phyloP scores from a whole-genome alignment of 2,888 invertebrate species.

The Poecilobothrus nobilitatus region DNA sequence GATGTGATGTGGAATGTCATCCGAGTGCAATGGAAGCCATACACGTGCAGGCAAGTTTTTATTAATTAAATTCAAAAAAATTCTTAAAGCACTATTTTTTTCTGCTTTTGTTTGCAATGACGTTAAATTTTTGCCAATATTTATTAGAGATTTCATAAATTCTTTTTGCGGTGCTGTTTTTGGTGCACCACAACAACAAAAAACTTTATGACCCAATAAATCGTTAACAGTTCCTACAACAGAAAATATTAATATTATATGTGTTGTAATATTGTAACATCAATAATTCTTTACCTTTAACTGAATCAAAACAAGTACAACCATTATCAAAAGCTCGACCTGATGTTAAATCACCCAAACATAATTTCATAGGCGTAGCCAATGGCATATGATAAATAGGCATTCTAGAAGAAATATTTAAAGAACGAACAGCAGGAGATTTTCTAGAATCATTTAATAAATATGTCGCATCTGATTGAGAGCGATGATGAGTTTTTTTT shows the following conservation, averaged over 20 bases:
- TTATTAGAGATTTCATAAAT: conserved; percentile 78
- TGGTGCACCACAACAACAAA: conserved; percentile 73
- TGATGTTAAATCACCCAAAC: conserved; percentile 83
- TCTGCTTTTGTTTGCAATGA: conserved; percentile 80
- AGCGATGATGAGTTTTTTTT: conserved; percentile 75
- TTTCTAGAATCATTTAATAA: conserved; percentile 43
- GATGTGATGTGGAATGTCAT: conserved; percentile 74
- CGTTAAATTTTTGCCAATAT: conserved; percentile 75
- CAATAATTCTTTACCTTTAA: conserved; percentile 49
- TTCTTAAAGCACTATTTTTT: conserved; percentile 83
- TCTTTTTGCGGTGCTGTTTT: conserved; percentile 75
- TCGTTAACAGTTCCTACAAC: conserved; percentile 54
- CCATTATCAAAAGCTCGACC: conserved; percentile 96
- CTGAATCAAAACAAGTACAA: conserved; percentile 83
- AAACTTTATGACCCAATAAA: conserved; percentile 64
- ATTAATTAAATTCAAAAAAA: conserved; percentile 88
- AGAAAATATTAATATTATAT: neutral
- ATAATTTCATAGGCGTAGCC: conserved; percentile 51
- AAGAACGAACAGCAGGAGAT: conserved; percentile 9
- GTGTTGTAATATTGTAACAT: conserved; percentile 15
- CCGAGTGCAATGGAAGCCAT: conserved; percentile 89
- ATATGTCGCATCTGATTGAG: conserved; percentile 69
- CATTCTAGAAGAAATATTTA: conserved; percentile 24
- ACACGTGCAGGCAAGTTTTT: conserved; percentile 95
- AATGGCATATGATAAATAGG: conserved; percentile 29